A percentile compares a stretch with the other conserved stretches of the same genome.
Conservation (phyloP, 2,888 invertebrate species). For the Drosophila niveifrons region DNA sequence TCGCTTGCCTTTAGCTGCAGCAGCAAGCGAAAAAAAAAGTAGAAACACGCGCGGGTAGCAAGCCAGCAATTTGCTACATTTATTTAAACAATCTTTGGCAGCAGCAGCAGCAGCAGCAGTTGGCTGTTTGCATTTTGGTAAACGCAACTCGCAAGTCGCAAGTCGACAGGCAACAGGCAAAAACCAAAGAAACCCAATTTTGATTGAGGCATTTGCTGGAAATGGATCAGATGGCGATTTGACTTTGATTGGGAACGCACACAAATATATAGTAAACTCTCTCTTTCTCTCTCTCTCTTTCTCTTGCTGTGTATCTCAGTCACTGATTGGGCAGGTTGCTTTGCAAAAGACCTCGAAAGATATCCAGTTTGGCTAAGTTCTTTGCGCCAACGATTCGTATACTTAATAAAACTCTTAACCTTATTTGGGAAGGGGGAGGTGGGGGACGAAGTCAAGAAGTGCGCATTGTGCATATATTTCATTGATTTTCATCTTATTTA, state of each 20-base stretch:
- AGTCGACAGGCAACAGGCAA: slow-evolving; percentile 31
- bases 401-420: slow-evolving; percentile 21
- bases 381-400: slow-evolving; percentile 34
- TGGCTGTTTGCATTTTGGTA: background rate
- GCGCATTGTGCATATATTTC: slow-evolving; percentile 1
- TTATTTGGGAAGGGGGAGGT: background rate
- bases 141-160: no score
- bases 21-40: slow-evolving; percentile 9
- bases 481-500: background rate
- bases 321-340: slow-evolving; percentile 36
- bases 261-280: background rate
- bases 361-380: slow-evolving; percentile 26
- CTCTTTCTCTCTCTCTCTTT: background rate
- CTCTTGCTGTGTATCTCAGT: background rate
- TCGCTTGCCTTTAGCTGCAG: slow-evolving; percentile 36
- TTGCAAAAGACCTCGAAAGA: slow-evolving; percentile 10
- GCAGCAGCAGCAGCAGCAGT: slow-evolving; percentile 7
- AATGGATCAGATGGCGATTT: slow-evolving; percentile 57
- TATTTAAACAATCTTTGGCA: slow-evolving; percentile 58
- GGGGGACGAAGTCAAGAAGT: background rate
- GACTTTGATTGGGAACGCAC: slow-evolving; percentile 38
- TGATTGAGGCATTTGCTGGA: slow-evolving; percentile 55
- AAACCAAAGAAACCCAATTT: slow-evolving; percentile 41
- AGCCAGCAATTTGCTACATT: slow-evolving; percentile 54
- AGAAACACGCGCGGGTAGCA: slow-evolving; percentile 5